Conservation (phyloP, 2,797 vertebrate genomes). For the Macrochelys suwanniensis region DNA sequence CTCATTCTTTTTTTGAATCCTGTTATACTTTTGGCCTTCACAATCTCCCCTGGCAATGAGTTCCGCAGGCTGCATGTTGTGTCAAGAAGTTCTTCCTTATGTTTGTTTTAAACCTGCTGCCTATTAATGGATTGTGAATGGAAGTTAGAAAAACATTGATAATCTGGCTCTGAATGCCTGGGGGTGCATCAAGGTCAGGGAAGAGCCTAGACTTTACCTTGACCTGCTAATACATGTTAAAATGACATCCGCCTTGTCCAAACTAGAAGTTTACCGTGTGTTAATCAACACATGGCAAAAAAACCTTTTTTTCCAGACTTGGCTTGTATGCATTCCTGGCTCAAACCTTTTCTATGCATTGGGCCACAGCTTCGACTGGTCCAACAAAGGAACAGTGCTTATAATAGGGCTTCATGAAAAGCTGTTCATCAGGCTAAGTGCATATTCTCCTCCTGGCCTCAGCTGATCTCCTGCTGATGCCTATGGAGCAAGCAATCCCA, state of each 20-base stretch:
- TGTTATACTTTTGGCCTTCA: too few relatives aligned
- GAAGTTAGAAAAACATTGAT: background rate
- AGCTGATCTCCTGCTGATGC: fast-evolving
- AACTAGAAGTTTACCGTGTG: background rate
- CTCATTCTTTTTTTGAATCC: too few relatives aligned
- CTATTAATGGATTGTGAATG: background rate
- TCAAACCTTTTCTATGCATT: fast-evolving
- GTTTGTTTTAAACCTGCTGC: too few relatives aligned
- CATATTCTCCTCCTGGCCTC: fast-evolving
- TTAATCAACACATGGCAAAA: too few relatives aligned
- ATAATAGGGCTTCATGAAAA: constrained; percentile 31
- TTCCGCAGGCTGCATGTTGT: too few relatives aligned
- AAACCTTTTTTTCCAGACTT: background rate
- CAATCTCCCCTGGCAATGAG: too few relatives aligned
- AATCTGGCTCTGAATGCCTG: background rate
- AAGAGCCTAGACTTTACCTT: background rate
- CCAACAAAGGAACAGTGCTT: background rate
- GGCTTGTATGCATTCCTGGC: background rate
- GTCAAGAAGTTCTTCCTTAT: too few relatives aligned
- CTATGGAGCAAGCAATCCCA: background rate
- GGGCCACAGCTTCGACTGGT: background rate
- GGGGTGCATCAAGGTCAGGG: background rate
- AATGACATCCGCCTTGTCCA: background rate
- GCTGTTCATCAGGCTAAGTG: background rate
- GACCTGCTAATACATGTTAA: background rate